Percentiles rank a stretch among this genome's conserved stretches.
phyloP scores from a whole-genome alignment of 2,888 invertebrate genomes.

The Copidosoma aretas region DNA sequence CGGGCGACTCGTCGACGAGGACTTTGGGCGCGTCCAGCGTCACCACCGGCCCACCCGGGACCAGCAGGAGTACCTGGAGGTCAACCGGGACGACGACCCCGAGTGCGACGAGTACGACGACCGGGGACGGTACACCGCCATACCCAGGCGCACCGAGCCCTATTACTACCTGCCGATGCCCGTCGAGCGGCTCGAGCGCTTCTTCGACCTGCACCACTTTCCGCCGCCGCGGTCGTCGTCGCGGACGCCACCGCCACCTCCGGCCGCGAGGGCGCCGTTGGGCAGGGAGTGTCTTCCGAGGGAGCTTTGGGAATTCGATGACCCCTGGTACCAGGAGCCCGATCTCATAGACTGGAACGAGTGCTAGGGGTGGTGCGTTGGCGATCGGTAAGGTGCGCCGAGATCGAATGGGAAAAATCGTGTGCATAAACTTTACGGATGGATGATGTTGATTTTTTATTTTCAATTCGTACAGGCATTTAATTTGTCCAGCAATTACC shows the following conservation, averaged over 20 bases:
- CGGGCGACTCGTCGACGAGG: conserved; percentile 27
- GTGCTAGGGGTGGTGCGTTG: not conserved
- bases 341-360: conserved; percentile 47
- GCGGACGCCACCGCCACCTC: not conserved
- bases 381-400: not conserved
- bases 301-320: conserved; percentile 54
- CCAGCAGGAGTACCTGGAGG: conserved; percentile 13
- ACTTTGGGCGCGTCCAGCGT: not conserved
- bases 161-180: conserved; percentile 30
- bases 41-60: conserved; percentile 6
- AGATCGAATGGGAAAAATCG: no score
- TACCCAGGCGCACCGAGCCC: conserved; percentile 19
- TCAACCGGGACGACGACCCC: conserved; percentile 42
- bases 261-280: conserved; percentile 40
- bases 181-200: conserved; percentile 49
- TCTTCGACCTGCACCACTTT: conserved; percentile 48
- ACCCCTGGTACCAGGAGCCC: conserved; percentile 50
- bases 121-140: not conserved
- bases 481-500: no score
- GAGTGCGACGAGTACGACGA: conserved; percentile 46
- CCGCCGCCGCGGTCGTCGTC: conserved; percentile 40
- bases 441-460: no score
- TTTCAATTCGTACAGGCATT: no score
- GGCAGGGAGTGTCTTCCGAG: conserved; percentile 46
- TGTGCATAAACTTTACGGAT: no score